A percentile compares a stretch with the other conserved stretches of the same genome.
Conservation (phyloP, 2,888 invertebrate species). For the Lampropteryx suffumata region DNA sequence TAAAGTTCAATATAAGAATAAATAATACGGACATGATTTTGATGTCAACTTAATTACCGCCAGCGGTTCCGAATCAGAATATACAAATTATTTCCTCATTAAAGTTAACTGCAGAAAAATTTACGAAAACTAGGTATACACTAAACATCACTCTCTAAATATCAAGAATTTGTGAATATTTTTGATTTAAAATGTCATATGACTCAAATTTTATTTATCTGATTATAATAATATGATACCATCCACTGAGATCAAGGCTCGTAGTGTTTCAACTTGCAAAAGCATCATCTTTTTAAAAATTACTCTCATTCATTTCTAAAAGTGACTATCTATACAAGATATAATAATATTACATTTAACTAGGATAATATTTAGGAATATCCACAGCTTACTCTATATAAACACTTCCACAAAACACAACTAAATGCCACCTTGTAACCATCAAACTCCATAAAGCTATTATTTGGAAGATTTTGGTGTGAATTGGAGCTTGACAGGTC, state of each 20-base stretch:
- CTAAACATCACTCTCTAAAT: constrained; percentile 18
- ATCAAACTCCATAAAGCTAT: constrained; percentile 70
- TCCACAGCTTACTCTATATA: constrained; percentile 81
- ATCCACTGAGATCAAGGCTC: constrained; percentile 74
- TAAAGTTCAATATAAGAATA: constrained; percentile 39
- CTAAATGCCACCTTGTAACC: constrained; percentile 73
- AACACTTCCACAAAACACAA: constrained; percentile 73
- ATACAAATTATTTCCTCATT: constrained; percentile 10
- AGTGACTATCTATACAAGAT: constrained; percentile 75
- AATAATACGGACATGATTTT: constrained; percentile 45
- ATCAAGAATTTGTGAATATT: constrained; percentile 47
- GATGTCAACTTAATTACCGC: constrained; percentile 56
- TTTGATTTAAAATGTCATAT: constrained; percentile 51
- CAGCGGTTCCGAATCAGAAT: constrained; percentile 52
- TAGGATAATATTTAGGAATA: constrained; percentile 75
- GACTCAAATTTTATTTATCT: constrained; percentile 46
- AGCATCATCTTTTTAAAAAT: constrained; percentile 62
- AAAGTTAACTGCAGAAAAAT: constrained; percentile 23
- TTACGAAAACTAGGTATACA: constrained; percentile 32
- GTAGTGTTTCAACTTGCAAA: constrained; percentile 58
- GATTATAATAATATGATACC: constrained; percentile 49
- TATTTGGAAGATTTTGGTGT: constrained; percentile 78
- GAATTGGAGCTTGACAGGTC: constrained; percentile 63
- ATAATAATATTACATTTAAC: constrained; percentile 55
- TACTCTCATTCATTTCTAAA: constrained; percentile 58